Evolutionary conservation across 2,113 vertebrate species (phyloP), one percentile per base, ranked within the genome.

Genomic region (Antennarius striatus): DNA sequence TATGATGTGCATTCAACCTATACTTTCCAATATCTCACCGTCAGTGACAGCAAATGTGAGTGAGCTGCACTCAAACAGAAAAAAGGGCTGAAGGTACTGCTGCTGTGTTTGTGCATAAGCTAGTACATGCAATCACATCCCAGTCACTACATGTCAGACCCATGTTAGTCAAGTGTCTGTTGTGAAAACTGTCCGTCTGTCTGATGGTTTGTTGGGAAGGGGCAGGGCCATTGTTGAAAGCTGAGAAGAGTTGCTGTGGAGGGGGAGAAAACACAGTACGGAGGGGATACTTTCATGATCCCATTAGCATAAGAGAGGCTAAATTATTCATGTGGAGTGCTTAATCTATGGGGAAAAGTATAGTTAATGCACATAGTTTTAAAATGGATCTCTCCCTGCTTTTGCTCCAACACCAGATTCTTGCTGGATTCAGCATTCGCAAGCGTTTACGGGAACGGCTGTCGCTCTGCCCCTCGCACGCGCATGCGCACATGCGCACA

Each of bases 321-420:
- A 96, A 98, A 98, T 98, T 97, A 98, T 98, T 98, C 96, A 98
- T 98, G 96, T 84, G 88, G 94, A 96, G 95, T 95, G 94, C 96
- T 94, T 95, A 95, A 97, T 96, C 96, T 96, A 94, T 96, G 94
- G 96, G 95, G 96, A 96, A 96, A 97, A 96, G 94, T 96, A 97
- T 94, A 95, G 95, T 98, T 96, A 98, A 98, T 98, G 97, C 95
- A 96, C 94, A 96, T 95, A 96, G 95, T 96, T 98, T 95, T 97
- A 95, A 98, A 97, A 96, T 96, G 95, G 96, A 96, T 96, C 94
- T 92, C 94, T 95, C 94, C 91, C 94, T 92, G 93, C 94, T 94
- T 94, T 93, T 93, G 94, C 94, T 93, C 93, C 88, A 94, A 95
- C 95, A 95, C 94, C 94, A 93, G 94, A 95, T 96, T 97, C 95